Conservation (phyloP, 2,888 invertebrate species). For the Cactoblastis cactorum region DNA sequence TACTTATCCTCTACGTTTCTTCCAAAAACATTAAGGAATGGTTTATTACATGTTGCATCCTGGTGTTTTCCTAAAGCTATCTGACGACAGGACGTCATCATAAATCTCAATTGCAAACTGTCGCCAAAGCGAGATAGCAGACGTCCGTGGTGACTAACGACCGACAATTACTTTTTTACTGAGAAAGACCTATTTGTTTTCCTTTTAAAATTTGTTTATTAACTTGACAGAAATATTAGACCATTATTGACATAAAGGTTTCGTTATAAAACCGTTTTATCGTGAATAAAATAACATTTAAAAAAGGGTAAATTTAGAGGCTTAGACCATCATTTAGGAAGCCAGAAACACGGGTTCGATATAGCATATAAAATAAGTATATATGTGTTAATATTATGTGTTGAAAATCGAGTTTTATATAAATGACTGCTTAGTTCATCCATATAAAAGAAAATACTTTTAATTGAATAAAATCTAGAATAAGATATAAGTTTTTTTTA, state of each 20-base stretch:
- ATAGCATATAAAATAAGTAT: too few relatives aligned
- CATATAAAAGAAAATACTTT: too few relatives aligned
- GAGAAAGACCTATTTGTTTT: constrained; percentile 6
- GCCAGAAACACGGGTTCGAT: too few relatives aligned
- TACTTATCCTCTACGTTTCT: neutral
- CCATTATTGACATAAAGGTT: neutral
- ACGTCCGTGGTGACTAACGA: constrained; percentile 17
- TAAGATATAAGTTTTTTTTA: too few relatives aligned
- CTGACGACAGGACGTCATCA: constrained; percentile 7
- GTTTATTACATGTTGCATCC: constrained; percentile 1
- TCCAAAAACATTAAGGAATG: neutral
- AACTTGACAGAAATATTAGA: neutral
- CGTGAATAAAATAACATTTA: neutral
- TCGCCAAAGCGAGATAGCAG: constrained; percentile 12
- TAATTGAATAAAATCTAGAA: too few relatives aligned
- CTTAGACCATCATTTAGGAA: too few relatives aligned
- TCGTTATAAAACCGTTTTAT: neutral
- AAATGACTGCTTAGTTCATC: too few relatives aligned
- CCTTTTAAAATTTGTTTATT: constrained; percentile 7
- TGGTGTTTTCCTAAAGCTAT: constrained; percentile 2
- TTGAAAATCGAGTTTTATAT: too few relatives aligned
- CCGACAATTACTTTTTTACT: constrained; percentile 20
- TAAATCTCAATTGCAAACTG: constrained; percentile 19
- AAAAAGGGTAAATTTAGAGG: too few relatives aligned
- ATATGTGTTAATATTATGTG: too few relatives aligned